Conservation (phyloP, 2,797 vertebrate genomes). For the Pipistrellus pipistrellus region DNA sequence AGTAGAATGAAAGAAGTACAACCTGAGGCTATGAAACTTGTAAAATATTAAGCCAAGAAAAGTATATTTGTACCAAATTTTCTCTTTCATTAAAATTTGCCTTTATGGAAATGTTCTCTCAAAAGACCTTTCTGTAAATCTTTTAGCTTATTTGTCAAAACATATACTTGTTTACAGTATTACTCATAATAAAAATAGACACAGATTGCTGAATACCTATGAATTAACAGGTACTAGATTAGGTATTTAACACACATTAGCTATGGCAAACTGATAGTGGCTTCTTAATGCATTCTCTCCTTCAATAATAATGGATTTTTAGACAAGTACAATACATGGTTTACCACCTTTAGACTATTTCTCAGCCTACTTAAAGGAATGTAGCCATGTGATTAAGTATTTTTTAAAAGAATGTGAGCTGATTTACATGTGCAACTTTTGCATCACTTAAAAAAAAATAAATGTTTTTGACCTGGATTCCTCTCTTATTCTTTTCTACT, state of each 20-base stretch:
- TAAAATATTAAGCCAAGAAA: not conserved
- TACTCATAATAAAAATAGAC: not conserved
- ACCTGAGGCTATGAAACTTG: not conserved
- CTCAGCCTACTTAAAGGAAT: not conserved
- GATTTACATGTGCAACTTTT: not conserved
- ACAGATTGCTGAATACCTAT: not conserved
- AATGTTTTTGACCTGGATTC: not conserved
- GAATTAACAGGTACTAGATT: not conserved
- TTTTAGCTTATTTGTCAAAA: slow-evolving; percentile 12
- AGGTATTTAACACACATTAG: not conserved
- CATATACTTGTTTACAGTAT: not conserved
- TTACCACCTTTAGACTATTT: slow-evolving; percentile 33
- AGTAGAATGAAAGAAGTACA: not conserved
- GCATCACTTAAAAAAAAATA: not conserved
- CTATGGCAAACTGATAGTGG: not conserved
- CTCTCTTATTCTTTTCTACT: not conserved
- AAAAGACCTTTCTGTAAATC: not conserved
- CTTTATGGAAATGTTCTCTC: not conserved
- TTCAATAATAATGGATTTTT: not conserved
- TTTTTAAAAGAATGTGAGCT: not conserved
- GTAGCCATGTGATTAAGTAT: not conserved
- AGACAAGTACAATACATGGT: not conserved
- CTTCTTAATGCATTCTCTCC: not conserved
- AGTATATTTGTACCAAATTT: not conserved
- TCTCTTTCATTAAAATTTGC: not conserved